Evolutionary conservation across 2,797 vertebrate genomes (phyloP).

Genomic region (Peromyscus melanophrys): DNA sequence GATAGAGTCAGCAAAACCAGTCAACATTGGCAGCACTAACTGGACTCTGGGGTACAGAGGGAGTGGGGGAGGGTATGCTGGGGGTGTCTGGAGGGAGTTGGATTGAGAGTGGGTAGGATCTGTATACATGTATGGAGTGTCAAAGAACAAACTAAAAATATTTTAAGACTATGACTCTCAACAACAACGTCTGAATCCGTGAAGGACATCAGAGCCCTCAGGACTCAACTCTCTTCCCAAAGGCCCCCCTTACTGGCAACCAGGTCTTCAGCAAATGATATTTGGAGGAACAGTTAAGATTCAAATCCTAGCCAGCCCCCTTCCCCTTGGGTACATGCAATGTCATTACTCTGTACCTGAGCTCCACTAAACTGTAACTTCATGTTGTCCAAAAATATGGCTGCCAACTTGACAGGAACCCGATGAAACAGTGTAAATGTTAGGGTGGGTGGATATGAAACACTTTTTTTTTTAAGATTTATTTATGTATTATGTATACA

Average conservation of each 20-base stretch:
- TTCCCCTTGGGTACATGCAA: background rate
- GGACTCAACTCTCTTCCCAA: background rate
- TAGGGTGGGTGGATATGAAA: background rate
- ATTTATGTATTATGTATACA: too few relatives aligned
- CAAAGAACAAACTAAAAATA: background rate
- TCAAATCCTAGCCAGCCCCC: background rate
- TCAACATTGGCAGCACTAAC: background rate
- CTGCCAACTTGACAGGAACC: background rate
- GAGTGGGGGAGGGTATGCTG: too few relatives aligned
- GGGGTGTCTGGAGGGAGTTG: background rate
- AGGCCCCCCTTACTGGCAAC: background rate
- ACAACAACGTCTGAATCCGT: background rate
- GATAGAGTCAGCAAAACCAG: background rate
- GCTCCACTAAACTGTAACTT: background rate
- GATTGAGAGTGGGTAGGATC: background rate
- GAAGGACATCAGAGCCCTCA: background rate
- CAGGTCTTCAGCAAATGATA: background rate
- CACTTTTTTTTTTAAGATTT: too few relatives aligned
- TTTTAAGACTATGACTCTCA: background rate
- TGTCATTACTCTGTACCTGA: rapidly evolving
- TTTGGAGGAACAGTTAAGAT: background rate
- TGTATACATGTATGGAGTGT: background rate
- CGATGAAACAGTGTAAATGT: too few relatives aligned
- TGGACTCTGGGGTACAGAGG: background rate
- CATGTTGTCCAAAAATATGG: too few relatives aligned